phyloP scores from a whole-genome alignment of 2,113 vertebrate genomes.

The Percina caprodes region DNA sequence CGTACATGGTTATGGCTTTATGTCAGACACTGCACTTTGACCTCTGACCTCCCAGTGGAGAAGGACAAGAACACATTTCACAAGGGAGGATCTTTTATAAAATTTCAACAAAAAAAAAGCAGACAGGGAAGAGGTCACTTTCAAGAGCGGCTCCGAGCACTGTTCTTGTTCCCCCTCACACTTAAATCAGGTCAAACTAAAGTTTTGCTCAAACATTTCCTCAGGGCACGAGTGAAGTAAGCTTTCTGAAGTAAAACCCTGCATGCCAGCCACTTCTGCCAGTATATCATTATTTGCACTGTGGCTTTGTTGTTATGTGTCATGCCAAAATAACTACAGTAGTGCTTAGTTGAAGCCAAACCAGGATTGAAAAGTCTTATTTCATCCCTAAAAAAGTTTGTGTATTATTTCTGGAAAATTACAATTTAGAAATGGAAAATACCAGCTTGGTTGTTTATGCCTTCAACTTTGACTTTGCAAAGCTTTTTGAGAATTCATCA shows the following conservation, averaged over 20 bases:
- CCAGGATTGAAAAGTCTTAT: constrained; percentile 5
- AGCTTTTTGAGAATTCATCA: constrained; percentile 22
- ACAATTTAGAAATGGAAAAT: background rate
- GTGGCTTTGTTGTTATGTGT: constrained; percentile 48
- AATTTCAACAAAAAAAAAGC: constrained; percentile 15
- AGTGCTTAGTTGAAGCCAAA: constrained; percentile 11
- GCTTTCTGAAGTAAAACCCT: constrained; percentile 63
- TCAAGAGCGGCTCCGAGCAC: constrained; percentile 37
- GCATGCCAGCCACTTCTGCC: constrained; percentile 55
- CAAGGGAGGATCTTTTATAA: too few species aligned
- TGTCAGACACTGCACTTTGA: constrained; percentile 40
- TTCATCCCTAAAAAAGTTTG: background rate
- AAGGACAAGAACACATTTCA: constrained; percentile 36
- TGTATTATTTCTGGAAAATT: background rate
- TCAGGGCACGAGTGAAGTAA: constrained; percentile 52
- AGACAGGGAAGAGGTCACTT: constrained; percentile 59
- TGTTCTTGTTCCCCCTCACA: constrained; percentile 39
- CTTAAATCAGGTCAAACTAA: constrained; percentile 68
- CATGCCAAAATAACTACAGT: constrained; percentile 10
- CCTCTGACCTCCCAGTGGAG: constrained; percentile 47
- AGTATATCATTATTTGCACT: constrained; percentile 44
- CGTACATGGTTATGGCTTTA: constrained; percentile 17
- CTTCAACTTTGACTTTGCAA: constrained; percentile 15
- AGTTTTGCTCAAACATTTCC: constrained; percentile 60
- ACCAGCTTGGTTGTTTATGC: constrained; percentile 12